These are phyloP conservation scores for Yponomeuta cagnagella DNA, from an alignment of 2,888 invertebrate genomes.

Conservation along the genomic window DNA sequence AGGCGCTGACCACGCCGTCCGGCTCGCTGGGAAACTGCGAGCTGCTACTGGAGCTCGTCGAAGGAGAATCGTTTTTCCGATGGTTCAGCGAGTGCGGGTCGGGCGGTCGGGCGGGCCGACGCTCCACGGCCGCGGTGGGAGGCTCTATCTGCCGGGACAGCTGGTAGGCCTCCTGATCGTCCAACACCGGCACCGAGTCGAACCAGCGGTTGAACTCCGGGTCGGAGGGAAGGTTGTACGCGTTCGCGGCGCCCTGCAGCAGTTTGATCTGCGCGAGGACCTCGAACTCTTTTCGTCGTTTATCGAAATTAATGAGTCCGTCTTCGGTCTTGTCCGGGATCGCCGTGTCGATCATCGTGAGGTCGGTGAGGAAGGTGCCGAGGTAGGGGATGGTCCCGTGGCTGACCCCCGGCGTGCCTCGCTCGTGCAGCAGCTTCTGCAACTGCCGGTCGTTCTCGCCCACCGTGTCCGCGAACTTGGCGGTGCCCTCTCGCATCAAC, in stretches of 20 bases:
- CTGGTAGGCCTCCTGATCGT: slow-evolving; percentile 93
- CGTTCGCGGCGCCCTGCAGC: slow-evolving; percentile 96
- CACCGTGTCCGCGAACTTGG: slow-evolving; percentile 95
- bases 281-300: slow-evolving; percentile 98
- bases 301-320: slow-evolving; percentile 97
- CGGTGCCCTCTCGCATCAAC: slow-evolving; percentile 97
- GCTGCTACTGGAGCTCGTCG: slow-evolving; percentile 89
- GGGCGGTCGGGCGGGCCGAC: slow-evolving; percentile 10
- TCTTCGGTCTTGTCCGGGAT: slow-evolving; percentile 89
- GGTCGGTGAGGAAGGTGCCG: slow-evolving; percentile 97
- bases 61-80: slow-evolving; percentile 93
- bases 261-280: slow-evolving; percentile 97
- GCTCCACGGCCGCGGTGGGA: slow-evolving; percentile 69
- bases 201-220: slow-evolving; percentile 97
- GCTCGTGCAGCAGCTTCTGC: slow-evolving; percentile 89
- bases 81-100: slow-evolving; percentile 85
- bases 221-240: slow-evolving; percentile 92
- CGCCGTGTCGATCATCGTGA: slow-evolving; percentile 99
- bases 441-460: slow-evolving; percentile 92
- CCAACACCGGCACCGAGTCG: slow-evolving; percentile 90
- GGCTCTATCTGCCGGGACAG: slow-evolving; percentile 93
- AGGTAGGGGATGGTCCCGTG: slow-evolving; percentile 98
- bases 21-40: slow-evolving; percentile 93
- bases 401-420: slow-evolving; percentile 84
- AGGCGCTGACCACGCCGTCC: slow-evolving; percentile 77